Percentiles rank a stretch among this genome's conserved stretches.
These are phyloP conservation scores for Scaptomyza polygonia DNA, from an alignment of 2,888 invertebrate genomes.

Conservation along the genomic window DNA sequence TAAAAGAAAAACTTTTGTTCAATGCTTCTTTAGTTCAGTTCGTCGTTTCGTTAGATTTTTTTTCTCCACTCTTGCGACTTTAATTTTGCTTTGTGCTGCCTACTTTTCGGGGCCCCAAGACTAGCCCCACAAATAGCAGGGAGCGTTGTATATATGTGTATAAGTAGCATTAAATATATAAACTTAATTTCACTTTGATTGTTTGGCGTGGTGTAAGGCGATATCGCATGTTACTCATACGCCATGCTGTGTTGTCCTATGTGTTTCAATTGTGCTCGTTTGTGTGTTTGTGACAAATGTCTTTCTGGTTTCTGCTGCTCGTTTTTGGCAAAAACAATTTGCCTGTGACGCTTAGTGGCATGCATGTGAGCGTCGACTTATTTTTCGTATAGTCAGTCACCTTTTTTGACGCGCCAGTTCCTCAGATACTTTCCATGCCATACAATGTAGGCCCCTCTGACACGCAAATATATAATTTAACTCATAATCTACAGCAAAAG, in stretches of 20 bases:
- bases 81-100: slow-evolving; percentile 66
- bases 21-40: slow-evolving; percentile 26
- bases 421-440: slow-evolving; percentile 47
- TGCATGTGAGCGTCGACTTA: slow-evolving; percentile 57
- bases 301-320: slow-evolving; percentile 50
- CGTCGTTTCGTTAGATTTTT: neutral
- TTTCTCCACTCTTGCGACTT: slow-evolving; percentile 47
- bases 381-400: slow-evolving; percentile 52
- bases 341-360: slow-evolving; percentile 33
- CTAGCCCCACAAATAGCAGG: slow-evolving; percentile 22
- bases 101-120: slow-evolving; percentile 29
- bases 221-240: slow-evolving; percentile 80
- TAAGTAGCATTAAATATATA: slow-evolving; percentile 77
- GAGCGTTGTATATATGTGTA: neutral
- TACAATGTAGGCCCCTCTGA: slow-evolving; percentile 58
- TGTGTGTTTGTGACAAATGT: slow-evolving; percentile 72
- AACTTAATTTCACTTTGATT: slow-evolving; percentile 80
- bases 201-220: slow-evolving; percentile 80
- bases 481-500: slow-evolving; percentile 67
- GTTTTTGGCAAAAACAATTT: slow-evolving; percentile 61
- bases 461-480: slow-evolving; percentile 79
- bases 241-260: slow-evolving; percentile 38
- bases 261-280: slow-evolving; percentile 32
- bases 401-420: slow-evolving; percentile 53
- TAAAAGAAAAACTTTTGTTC: slow-evolving; percentile 80